Evolutionary conservation across 2,888 invertebrate species (phyloP), one percentile per base, ranked within the genome.

Genomic region (Minunthozetes semirufus): DNA sequence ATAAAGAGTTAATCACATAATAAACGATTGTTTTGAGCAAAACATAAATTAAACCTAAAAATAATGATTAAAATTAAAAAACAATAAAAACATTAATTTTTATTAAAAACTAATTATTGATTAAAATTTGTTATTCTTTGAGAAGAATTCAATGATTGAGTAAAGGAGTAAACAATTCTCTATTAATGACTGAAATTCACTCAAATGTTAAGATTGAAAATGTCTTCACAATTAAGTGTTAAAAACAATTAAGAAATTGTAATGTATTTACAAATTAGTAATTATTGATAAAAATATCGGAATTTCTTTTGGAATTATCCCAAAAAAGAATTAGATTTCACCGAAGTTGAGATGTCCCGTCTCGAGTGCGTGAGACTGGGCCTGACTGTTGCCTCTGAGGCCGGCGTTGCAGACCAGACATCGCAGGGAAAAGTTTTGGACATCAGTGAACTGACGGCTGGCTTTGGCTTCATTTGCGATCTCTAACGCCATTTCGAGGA

Each of bases 401-500:
- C 88, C 84, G 42, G 87, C 85, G 80, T 91, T 87, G 81, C 96
- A 96, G n/a, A 89, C 86, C 81, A 89, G 84, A 83, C 96, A 96
- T 78, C 89, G 89, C 17, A 96, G 84, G 0, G 90, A 89, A 80
- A 95, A 94, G 81, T 90, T 91, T 81, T 90, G 88, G 6, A 94
- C 87, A 84, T 96, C 94, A 0, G 95, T 96, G 82, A 89, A 96
- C 83, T 95, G 94, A 77, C 92, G 86, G 77, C 92, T 91, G 0
- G 91, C 89, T 82, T 93, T 92, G 0, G 94, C 94, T 84, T 95
- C 94, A 74, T 87, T 86, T 0, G 93, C 94, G 71, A 97, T 82
- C 80, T 92, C 90, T 79, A 91, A 88, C 0, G 95, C 96, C 83
- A 93, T 90, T 73, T 86, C 85, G 77, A 92, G 87, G 22, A 93